Conservation (phyloP, 2,113 vertebrate genomes). For the Tupaia chinensis region DNA sequence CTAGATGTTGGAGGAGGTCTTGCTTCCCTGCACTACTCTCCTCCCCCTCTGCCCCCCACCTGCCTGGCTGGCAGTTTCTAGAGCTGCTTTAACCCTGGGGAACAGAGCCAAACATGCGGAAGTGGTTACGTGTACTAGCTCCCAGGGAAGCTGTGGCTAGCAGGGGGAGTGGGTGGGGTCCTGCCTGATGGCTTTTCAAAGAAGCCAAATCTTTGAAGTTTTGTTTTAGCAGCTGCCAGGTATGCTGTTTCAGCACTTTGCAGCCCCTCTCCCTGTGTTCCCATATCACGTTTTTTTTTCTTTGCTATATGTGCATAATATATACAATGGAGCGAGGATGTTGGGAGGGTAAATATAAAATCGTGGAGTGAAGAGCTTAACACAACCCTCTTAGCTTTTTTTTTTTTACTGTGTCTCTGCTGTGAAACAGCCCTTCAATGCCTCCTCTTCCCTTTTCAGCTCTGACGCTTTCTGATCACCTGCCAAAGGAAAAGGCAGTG, state of each 20-base stretch:
- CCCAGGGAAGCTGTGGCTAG: slow-evolving; percentile 89
- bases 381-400: not conserved
- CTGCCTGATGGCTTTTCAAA: slow-evolving; percentile 93
- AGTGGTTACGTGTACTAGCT: slow-evolving; percentile 92
- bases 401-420: not conserved
- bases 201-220: slow-evolving; percentile 93
- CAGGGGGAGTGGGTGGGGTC: slow-evolving; percentile 89
- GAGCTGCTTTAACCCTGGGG: slow-evolving; percentile 73
- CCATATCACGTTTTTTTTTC: slow-evolving; percentile 75
- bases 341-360: slow-evolving; percentile 28
- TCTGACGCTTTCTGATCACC: slow-evolving; percentile 28
- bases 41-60: slow-evolving; percentile 74
- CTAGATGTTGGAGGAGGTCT: slow-evolving; percentile 34
- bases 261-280: slow-evolving; percentile 78
- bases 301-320: slow-evolving; percentile 42
- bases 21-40: not conserved
- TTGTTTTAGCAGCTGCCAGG: slow-evolving; percentile 93
- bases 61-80: slow-evolving; percentile 60
- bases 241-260: slow-evolving; percentile 92
- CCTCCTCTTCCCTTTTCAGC: not conserved
- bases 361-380: slow-evolving; percentile 16
- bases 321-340: slow-evolving; percentile 17
- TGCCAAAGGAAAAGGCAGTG: slow-evolving; percentile 43
- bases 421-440: slow-evolving; percentile 19
- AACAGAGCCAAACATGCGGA: slow-evolving; percentile 94